phyloP scores from a whole-genome alignment of 1,140 invertebrate species.

The Trichomalopsis sarcophagae region DNA sequence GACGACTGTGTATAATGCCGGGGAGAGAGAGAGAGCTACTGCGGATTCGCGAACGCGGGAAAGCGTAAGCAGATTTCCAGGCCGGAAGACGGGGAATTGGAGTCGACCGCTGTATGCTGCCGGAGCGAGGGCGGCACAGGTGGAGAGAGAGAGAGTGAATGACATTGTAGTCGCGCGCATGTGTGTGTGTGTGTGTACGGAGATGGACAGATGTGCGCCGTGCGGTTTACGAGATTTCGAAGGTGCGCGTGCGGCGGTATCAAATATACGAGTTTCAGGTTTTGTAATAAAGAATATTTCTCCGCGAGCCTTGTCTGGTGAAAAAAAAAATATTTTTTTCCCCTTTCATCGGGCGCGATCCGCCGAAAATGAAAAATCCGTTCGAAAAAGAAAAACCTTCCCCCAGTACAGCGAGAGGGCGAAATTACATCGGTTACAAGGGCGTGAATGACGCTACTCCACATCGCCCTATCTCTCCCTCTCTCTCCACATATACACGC shows the following conservation, averaged over 20 bases:
- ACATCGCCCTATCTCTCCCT: not conserved
- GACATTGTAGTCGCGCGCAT: not conserved
- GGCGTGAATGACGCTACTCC: not conserved
- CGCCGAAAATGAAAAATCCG: not conserved
- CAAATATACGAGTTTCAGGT: not conserved
- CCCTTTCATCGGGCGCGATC: too few species aligned
- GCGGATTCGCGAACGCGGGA: not conserved
- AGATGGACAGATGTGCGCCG: not conserved
- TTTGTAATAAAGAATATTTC: too few species aligned
- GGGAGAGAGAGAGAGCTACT: not conserved
- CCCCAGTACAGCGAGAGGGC: not conserved
- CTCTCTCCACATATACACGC: not conserved
- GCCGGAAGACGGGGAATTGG: not conserved
- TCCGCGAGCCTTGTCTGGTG: too few species aligned
- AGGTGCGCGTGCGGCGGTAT: not conserved
- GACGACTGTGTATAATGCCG: not conserved
- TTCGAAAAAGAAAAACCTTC: not conserved
- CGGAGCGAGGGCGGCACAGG: not conserved
- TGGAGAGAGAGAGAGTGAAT: not conserved
- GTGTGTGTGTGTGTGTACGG: too few species aligned
- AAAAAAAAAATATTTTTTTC: too few species aligned
- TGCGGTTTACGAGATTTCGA: not conserved
- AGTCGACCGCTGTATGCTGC: not conserved
- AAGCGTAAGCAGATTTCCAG: not conserved
- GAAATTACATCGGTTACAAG: constrained; percentile 19